Evolutionary conservation across 1,140 invertebrate species (phyloP).

Genomic region (Aphidius gifuensis): DNA sequence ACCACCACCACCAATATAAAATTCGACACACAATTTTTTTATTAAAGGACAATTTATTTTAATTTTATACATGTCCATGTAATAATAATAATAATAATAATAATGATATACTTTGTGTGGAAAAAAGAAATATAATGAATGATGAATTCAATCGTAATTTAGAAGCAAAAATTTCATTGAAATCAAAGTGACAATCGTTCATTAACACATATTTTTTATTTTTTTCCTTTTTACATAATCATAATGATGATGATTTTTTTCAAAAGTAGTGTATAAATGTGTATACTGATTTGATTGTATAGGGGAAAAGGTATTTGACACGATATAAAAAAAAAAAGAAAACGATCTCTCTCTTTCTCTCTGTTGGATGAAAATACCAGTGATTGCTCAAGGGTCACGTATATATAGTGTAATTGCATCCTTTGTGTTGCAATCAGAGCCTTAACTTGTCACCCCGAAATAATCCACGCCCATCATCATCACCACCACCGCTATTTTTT

Average conservation of each 20-base stretch:
- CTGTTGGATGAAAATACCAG: conserved; percentile 48
- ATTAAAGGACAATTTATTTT: too few species aligned
- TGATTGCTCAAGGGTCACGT: conserved; percentile 57
- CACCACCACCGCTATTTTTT: neutral
- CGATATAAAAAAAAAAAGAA: conserved; percentile 8
- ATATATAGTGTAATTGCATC: conserved; percentile 48
- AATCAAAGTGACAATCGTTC: conserved; percentile 46
- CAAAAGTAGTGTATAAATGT: neutral
- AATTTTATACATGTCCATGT: too few species aligned
- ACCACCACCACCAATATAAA: too few species aligned
- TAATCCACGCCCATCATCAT: conserved; percentile 26
- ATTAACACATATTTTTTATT: conserved; percentile 46
- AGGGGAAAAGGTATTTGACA: conserved; percentile 3
- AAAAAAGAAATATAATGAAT: too few species aligned
- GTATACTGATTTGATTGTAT: conserved; percentile 15
- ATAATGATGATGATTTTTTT: conserved; percentile 21
- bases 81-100: too few species aligned
- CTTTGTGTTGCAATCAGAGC: conserved; percentile 58
- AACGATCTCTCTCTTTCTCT: too few species aligned
- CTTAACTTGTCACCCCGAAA: conserved; percentile 49
- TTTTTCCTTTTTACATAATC: conserved; percentile 33
- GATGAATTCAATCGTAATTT: neutral
- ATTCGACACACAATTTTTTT: too few species aligned
- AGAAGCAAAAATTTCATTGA: neutral
- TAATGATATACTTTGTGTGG: too few species aligned